Evolutionary conservation across 2,113 vertebrate species (phyloP), one percentile per base, ranked within the genome.

Genomic region (Syngnathus typhle): DNA sequence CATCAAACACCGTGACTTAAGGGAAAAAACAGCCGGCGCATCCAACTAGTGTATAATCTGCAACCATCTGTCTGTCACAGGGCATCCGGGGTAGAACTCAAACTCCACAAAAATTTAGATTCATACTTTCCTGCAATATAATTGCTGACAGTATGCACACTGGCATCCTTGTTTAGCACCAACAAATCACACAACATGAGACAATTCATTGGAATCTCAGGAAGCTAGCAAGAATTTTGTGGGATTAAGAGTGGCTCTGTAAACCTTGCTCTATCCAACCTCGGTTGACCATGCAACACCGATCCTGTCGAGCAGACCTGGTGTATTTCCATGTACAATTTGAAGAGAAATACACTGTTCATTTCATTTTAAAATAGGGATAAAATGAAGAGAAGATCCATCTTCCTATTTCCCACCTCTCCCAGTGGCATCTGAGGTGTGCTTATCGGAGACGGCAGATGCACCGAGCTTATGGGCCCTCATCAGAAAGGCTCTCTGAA

Each of bases 391-490:
- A 68, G 64, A 75, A 74, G 78, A 82, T 80, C 67, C 71, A 70
- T 75, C 75, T 72, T 66, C 79, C 67, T 46, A 46, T 74, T 21
- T 15, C 46, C 60, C 3, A 15, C 56, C 69, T 73, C 58, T 75
- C 76, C 81, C 77, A 73, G 82, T 87, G 74, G 84, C 86, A 85
- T 83, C 82, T 76, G 61, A 78, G 84, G 80, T 87, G 68, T 87
- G 83, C 87, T 91, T 91, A 92, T 91, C 90, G 75, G 81, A 82
- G 74, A 75, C 80, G 87, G 84, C 91, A 92, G 89, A 88, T 89
- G 89, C 82, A 76, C 68, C 60, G 74, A 67, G 83, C 89, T 89
- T 87, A 79, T 77, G 86, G 89, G 88, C 87, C 84, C 83, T 90
- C 89, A 91, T 91, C 90, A 90, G 82, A 80, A 75, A 76, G 69